These are phyloP conservation scores for Melospiza georgiana DNA, from an alignment of 2,113 vertebrate species.

Conservation along the genomic window DNA sequence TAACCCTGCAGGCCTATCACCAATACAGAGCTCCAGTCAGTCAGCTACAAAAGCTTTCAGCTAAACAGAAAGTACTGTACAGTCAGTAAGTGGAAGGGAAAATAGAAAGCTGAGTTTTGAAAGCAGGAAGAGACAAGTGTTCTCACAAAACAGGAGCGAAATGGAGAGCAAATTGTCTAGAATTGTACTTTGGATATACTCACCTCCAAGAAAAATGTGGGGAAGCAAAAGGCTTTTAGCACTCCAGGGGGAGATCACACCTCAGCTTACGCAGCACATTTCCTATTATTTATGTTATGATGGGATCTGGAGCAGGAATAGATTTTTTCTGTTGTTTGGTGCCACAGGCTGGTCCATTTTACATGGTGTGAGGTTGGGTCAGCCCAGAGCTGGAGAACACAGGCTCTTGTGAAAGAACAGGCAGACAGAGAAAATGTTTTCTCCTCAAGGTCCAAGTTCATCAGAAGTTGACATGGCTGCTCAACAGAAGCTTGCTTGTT, in stretches of 20 bases:
- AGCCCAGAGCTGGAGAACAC: background rate
- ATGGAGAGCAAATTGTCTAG: background rate
- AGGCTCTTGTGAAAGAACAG: background rate
- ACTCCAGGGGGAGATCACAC: background rate
- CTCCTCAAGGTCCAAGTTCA: background rate
- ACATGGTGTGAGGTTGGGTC: background rate
- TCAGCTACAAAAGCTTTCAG: conserved; percentile 23
- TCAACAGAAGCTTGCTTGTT: background rate
- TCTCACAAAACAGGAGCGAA: background rate
- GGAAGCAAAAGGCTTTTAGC: background rate
- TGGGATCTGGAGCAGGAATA: background rate
- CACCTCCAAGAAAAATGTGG: background rate
- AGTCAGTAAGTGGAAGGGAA: conserved; percentile 10
- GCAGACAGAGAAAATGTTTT: background rate
- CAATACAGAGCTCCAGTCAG: background rate
- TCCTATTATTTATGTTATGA: background rate
- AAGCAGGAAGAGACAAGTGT: background rate
- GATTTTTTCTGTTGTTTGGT: background rate
- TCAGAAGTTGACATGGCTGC: background rate
- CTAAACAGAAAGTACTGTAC: background rate
- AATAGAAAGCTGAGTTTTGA: conserved; percentile 22
- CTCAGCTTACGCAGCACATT: background rate
- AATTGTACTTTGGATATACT: background rate
- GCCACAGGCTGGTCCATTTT: background rate
- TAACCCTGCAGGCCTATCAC: background rate